Base-by-base conservation (phyloP, 1,140 invertebrate genomes). In the Musca vetustissima region DNA sequence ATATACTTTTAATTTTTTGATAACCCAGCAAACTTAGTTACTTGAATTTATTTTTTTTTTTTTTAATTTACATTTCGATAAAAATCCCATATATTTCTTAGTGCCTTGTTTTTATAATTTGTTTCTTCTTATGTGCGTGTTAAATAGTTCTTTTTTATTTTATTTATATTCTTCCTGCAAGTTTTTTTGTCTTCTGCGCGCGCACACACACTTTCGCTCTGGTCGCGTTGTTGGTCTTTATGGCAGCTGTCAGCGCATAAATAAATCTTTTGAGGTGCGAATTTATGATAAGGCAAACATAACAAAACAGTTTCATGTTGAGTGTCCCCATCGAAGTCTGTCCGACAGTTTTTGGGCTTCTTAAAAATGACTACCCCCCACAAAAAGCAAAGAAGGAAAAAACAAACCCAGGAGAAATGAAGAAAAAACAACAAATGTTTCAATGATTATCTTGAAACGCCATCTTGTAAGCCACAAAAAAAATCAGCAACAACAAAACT, bases 191-290 rank as follows among this genome's bases (percentile, higher is more conserved):
- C 17, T n/a, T 22, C 19, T 17, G 49, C 49, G 21, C 17, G 17
- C 17, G 49, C 49, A 52, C n/a, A 52, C 17, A n/a, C n/a, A n/a
- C n/a, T n/a, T n/a, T n/a, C n/a, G n/a, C n/a, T n/a, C 8, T 28
- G 36, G 36, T n/a, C n/a, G n/a, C n/a, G n/a, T n/a, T 43, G 36
- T 8, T 43, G 13, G 36, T 43, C 17, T 55, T 61, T 61, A 61
- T 61, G 57, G 57, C 57, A 61, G 57, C 57, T 61, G 57, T 61
- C 57, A 61, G 57, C 57, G 22, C 57, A 61, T 61, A 61, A 61
- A 61, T 61, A 61, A 61, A 61, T 61, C 57, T 61, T 61, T 36
- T 61, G 57, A 61, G 57, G 57, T 61, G 57, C 19, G 57, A 61
- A 61, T 61, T 61, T 61, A 61, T 61, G 36, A 43, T 61, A 36